phyloP scores from a whole-genome alignment of 2,113 vertebrate genomes.

The Nanorana parkeri region DNA sequence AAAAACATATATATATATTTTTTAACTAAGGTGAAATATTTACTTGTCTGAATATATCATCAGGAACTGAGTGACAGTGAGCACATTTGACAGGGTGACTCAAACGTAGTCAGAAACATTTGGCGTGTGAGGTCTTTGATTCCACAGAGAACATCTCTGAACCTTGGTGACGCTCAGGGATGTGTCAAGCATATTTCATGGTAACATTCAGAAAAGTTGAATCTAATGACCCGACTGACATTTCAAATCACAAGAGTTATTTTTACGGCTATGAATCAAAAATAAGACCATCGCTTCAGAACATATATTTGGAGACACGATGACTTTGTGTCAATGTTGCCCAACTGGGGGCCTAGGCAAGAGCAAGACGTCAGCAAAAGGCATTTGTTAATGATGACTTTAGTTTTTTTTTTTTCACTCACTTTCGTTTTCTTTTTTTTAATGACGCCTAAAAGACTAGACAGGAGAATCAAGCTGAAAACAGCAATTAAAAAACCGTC shows the following conservation, averaged over 20 bases:
- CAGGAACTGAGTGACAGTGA: slow-evolving; percentile 23
- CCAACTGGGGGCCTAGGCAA: too few species aligned
- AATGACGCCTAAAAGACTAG: too few species aligned
- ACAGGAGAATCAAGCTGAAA: too few species aligned
- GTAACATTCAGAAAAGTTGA: slow-evolving; percentile 29
- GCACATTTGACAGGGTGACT: slow-evolving; percentile 34
- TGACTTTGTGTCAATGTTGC: too few species aligned
- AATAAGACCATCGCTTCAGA: not conserved
- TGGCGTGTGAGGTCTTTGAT: slow-evolving; percentile 35
- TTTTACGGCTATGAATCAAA: slow-evolving; percentile 4
- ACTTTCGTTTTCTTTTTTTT: too few species aligned
- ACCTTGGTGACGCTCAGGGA: not conserved
- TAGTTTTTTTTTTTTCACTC: too few species aligned
- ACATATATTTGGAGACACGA: not conserved
- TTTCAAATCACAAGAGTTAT: slow-evolving; percentile 12
- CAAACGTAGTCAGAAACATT: slow-evolving; percentile 18
- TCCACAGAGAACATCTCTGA: slow-evolving; percentile 32
- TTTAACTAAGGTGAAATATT: slow-evolving; percentile 23
- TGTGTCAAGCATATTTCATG: slow-evolving; percentile 38
- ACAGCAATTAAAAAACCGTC: too few species aligned
- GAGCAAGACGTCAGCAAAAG: too few species aligned
- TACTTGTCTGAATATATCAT: slow-evolving; percentile 11
- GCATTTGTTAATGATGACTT: too few species aligned
- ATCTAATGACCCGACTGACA: slow-evolving; percentile 45
- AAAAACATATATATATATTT: slow-evolving; percentile 11